Conservation (phyloP, 2,888 invertebrate genomes). For the Acleris literana region DNA sequence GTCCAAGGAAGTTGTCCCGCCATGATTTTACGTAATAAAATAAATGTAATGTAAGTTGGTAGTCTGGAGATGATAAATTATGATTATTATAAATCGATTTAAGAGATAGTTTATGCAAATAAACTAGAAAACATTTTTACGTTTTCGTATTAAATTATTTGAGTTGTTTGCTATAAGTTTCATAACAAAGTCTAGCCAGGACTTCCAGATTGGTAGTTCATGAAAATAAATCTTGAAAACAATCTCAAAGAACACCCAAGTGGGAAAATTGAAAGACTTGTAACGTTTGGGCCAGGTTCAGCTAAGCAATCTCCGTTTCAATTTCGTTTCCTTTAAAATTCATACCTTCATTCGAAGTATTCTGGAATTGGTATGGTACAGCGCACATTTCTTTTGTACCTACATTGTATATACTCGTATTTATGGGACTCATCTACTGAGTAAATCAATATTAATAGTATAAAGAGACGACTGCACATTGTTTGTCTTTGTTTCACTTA, state of each 20-base stretch:
- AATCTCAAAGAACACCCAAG: slow-evolving; percentile 27
- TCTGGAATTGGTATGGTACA: slow-evolving; percentile 31
- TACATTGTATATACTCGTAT: too few species aligned
- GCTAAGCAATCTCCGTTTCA: slow-evolving; percentile 34
- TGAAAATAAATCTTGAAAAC: slow-evolving; percentile 27
- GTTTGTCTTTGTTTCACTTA: too few species aligned
- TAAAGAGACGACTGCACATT: too few species aligned
- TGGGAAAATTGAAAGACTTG: slow-evolving; percentile 33
- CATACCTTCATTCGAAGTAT: slow-evolving; percentile 34
- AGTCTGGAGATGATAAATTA: too few species aligned
- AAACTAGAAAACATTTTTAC: too few species aligned
- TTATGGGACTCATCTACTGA: too few species aligned
- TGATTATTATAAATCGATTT: too few species aligned
- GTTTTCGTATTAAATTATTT: background rate
- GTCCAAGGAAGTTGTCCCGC: too few species aligned
- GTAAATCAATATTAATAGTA: too few species aligned
- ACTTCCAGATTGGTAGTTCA: slow-evolving; percentile 29
- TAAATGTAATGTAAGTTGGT: too few species aligned
- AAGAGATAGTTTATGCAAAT: too few species aligned
- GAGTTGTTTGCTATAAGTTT: background rate
- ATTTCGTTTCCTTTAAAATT: slow-evolving; percentile 38
- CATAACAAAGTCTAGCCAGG: slow-evolving; percentile 32
- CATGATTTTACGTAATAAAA: too few species aligned
- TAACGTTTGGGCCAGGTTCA: slow-evolving; percentile 30
- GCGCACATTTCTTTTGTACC: slow-evolving; percentile 13